A percentile compares a stretch with the other conserved stretches of the same genome.
Evolutionary conservation across 2,888 invertebrate genomes (phyloP).

Genomic region (Agriopis leucophaearia): DNA sequence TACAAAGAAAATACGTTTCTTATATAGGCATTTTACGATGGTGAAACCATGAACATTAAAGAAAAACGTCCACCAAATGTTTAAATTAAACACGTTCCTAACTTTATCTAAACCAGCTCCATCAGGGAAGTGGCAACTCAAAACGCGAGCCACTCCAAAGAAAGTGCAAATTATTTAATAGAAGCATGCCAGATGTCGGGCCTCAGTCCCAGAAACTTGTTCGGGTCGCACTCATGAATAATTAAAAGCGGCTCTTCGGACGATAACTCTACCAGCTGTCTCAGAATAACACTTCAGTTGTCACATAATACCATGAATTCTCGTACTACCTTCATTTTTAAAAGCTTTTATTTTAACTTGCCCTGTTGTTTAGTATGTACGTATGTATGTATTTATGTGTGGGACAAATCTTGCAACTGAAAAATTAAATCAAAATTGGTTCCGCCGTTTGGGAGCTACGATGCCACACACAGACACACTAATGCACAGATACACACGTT

Average conservation of each 20-base stretch:
- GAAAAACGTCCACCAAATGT: neutral
- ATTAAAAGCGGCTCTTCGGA: conserved; percentile 74
- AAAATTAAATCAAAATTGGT: too few species aligned
- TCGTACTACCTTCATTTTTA: too few species aligned
- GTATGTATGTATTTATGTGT: too few species aligned
- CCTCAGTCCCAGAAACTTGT: conserved; percentile 71
- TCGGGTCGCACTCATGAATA: conserved; percentile 75
- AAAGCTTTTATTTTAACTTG: too few species aligned
- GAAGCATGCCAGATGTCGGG: conserved; percentile 72
- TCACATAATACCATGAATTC: conserved; percentile 23
- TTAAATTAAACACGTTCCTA: conserved; percentile 17
- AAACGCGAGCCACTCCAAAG: conserved; percentile 53
- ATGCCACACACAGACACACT: too few species aligned
- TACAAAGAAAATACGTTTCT: too few species aligned
- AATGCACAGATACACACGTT: too few species aligned
- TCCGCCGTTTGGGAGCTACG: too few species aligned
- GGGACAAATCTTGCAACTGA: too few species aligned
- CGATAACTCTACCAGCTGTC: conserved; percentile 72
- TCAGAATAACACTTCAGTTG: conserved; percentile 69
- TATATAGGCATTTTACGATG: too few species aligned
- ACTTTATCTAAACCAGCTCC: conserved; percentile 15
- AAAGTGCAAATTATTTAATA: conserved; percentile 77
- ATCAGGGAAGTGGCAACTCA: conserved; percentile 32
- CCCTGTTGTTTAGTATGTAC: too few species aligned
- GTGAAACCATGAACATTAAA: neutral